Base-by-base conservation (phyloP, 2,797 vertebrate genomes). In the Enteromius viviparus region DNA sequence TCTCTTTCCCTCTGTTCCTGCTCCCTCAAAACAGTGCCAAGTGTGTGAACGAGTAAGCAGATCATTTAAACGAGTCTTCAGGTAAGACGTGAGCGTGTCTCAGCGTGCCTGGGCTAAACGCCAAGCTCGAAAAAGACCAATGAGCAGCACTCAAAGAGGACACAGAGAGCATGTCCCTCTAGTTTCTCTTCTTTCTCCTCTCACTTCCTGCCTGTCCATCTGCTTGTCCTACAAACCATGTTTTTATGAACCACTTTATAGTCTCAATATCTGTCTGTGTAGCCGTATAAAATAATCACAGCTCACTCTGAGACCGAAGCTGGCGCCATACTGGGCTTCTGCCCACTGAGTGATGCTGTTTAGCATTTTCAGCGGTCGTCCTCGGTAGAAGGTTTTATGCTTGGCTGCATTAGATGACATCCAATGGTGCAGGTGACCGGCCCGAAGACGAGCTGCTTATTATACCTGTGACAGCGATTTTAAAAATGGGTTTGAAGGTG, bases 31-130 rank as follows among this genome's bases (percentile, higher is more conserved):
- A 53, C 1, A 10, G 58, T 78, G 84, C 84, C 84, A 85, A 82
- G 47, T 79, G 72, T 66, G 72, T 40, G 19, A 78, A 47, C n/a
- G 26, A 82, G 68, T 78, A 74, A 85, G 80, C 75, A 85, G 58
- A 85, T 82, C 53, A 82, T 82, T 77, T 82, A 82, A 82, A 82
- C 32, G 76, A 74, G 51, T 74, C 66, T 64, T 83, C 75, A 83
- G 74, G 81, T 77, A 83, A 70, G 75, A 78, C 7, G 40, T 51
- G 75, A 68, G 42, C 26, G 1, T 83, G 74, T 83, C 81, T 66
- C 75, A 47, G 74, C 34, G 1, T 83, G 72, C 23, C 72, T 60
- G 65, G 81, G 66, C 66, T 77, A 14, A 78, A 69, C 23, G 75
- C 72, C 71, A 82, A 75, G n/a, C 60, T 76, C 11, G 10, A 62